Conservation (phyloP, 2,797 vertebrate species). For the Anisognathus igniventris region DNA sequence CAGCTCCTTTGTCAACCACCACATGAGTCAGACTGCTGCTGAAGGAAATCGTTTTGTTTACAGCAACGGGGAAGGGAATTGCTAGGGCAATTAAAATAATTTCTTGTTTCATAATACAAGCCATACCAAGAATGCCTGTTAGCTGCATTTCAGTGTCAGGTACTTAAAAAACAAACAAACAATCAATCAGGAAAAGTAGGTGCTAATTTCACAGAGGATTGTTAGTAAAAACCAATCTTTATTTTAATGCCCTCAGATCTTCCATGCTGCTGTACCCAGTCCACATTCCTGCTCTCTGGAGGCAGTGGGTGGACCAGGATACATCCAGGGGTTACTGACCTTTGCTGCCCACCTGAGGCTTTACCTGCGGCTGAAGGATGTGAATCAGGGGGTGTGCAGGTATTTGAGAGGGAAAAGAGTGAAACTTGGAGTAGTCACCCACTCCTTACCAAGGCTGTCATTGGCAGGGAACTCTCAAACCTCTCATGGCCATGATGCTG, state of each 20-base stretch:
- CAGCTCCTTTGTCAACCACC: not conserved
- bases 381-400: rapidly evolving
- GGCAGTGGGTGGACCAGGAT: not conserved
- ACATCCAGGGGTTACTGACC: not conserved
- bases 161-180: constrained; percentile 38
- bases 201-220: not conserved
- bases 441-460: not conserved
- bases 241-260: not conserved
- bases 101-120: constrained; percentile 50
- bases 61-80: constrained; percentile 34
- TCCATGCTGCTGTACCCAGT: not conserved
- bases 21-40: constrained; percentile 28
- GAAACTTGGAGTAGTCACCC: not conserved
- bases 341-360: not conserved
- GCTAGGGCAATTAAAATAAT: constrained; percentile 58
- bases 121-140: constrained; percentile 2
- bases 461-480: not conserved
- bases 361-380: not conserved
- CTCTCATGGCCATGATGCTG: rapidly evolving
- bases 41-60: constrained; percentile 16
- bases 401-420: not conserved
- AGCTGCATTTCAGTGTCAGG: constrained; percentile 32
- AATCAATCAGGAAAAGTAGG: not conserved
- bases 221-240: not conserved
- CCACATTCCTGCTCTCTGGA: not conserved